Evolutionary conservation across 2,113 vertebrate genomes (phyloP), one percentile per base, ranked within the genome.

Genomic region (Bubalus kerabau): DNA sequence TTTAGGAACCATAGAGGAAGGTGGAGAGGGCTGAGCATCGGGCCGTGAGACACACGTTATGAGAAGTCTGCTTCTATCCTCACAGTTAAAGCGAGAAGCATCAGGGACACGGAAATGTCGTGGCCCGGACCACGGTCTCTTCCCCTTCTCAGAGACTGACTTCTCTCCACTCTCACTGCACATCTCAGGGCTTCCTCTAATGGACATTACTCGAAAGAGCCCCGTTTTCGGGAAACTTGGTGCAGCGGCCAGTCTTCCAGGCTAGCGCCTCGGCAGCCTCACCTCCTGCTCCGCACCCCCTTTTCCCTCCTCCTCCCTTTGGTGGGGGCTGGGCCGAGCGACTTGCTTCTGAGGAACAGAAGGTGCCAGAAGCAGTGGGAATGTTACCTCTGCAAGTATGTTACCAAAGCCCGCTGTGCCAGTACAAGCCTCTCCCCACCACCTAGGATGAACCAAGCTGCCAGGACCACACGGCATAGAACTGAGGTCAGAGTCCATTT

Each of bases 1-100:
- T 98, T 98, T 78, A 98, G 86, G 91, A 97, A 97, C 95, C 97
- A 95, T 96, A 98, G 96, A 98, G 92, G 98, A 98, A 98, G 97
- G 97, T 96, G 78, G 81, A 88, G 88, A 97, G 94, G 82, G 46
- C 56, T 82, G 95, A 92, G 97, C 87, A 90, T 81, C 71, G 32
- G 52, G 82, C 87, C 84, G 87, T 23, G 46, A 87, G 97, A 90
- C 24, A 85, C 36, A 84, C 87, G 46, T 67, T 36, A 43, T 94
- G 83, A 90, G 95, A 93, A 62, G 30, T 82, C 92, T 8, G 78
- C 83, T 92, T 97, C 59, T 97, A 26, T 87, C 23, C 76, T 56
- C 40, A 46, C 52, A 56, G 64, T 30, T 60, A 30, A 62, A 83
- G 24, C 14, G 9, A 19, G 16, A 15, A 24, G 19, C 54, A 74